These are phyloP conservation scores for Syngnathus rostellatus DNA, from an alignment of 2,797 vertebrate species.

Conservation along the genomic window DNA sequence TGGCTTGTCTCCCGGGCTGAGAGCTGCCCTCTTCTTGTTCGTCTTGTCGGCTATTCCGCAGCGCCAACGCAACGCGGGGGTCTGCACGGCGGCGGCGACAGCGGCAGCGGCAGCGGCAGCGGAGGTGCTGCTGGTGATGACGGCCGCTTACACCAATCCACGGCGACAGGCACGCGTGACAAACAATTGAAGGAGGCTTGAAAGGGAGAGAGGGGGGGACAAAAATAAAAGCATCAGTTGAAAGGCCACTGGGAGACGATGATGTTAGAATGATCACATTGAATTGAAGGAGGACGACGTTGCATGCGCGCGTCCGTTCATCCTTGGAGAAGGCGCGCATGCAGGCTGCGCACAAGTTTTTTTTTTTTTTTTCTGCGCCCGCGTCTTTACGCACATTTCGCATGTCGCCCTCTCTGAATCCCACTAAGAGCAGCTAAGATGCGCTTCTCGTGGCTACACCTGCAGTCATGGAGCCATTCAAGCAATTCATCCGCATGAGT, in stretches of 20 bases:
- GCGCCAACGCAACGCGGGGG: slow-evolving; percentile 65
- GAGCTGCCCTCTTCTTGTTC: slow-evolving; percentile 57
- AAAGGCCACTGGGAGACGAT: slow-evolving; percentile 34
- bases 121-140: slow-evolving; percentile 10
- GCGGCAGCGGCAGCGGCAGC: too few species aligned
- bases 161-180: slow-evolving; percentile 5
- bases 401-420: slow-evolving; percentile 52
- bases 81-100: slow-evolving; percentile 34
- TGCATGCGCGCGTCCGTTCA: slow-evolving; percentile 58
- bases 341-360: slow-evolving; percentile 61
- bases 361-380: not conserved
- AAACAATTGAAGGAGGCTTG: too few species aligned
- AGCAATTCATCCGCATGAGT: not conserved
- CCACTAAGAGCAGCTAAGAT: slow-evolving; percentile 35
- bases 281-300: slow-evolving; percentile 40
- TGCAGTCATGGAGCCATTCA: slow-evolving; percentile 1
- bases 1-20: slow-evolving; percentile 58
- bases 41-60: slow-evolving; percentile 59
- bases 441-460: slow-evolving; percentile 2
- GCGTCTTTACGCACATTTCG: slow-evolving; percentile 63
- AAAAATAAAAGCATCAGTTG: slow-evolving; percentile 13
- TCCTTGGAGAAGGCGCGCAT: slow-evolving; percentile 59
- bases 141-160: slow-evolving; percentile 55
- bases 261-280: slow-evolving; percentile 39
- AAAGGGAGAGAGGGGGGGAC: not conserved